Evolutionary conservation across 2,797 vertebrate species (phyloP).

Genomic region (Parotocinclus haroldoi): DNA sequence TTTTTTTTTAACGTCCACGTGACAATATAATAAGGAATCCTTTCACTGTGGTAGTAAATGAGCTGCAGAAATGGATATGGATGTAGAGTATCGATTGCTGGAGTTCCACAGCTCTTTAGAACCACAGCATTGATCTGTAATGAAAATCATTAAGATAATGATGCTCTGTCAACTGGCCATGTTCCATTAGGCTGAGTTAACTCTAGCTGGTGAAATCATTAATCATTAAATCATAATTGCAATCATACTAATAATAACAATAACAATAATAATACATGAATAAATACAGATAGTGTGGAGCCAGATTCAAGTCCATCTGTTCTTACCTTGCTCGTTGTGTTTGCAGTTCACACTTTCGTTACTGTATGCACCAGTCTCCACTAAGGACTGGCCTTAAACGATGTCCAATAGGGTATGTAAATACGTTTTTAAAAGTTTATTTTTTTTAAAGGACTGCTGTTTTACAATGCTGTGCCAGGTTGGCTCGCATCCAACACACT

Average conservation of each 20-base stretch:
- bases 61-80: neutral
- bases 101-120: neutral
- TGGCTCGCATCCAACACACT: conserved; percentile 24
- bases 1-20: too few relatives aligned
- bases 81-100: conserved; percentile 1
- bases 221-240: conserved; percentile 1
- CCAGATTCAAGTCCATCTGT: conserved; percentile 24
- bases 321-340: conserved; percentile 31
- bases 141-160: neutral
- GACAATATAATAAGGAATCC: too few relatives aligned
- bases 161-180: too few relatives aligned
- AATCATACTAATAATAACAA: neutral
- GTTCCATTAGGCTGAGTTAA: too few relatives aligned
- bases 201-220: too few relatives aligned
- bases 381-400: conserved; percentile 41
- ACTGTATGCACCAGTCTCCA: conserved; percentile 43
- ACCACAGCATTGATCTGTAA: neutral
- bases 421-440: conserved; percentile 63
- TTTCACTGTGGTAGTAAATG: too few relatives aligned
- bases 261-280: neutral
- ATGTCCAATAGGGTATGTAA: conserved; percentile 59
- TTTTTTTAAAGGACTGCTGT: conserved; percentile 65
- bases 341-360: conserved; percentile 44
- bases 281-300: conserved; percentile 15
- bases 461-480: conserved; percentile 44